Base-by-base conservation (phyloP, 2,888 invertebrate genomes). In the Tenthredo notha region DNA sequence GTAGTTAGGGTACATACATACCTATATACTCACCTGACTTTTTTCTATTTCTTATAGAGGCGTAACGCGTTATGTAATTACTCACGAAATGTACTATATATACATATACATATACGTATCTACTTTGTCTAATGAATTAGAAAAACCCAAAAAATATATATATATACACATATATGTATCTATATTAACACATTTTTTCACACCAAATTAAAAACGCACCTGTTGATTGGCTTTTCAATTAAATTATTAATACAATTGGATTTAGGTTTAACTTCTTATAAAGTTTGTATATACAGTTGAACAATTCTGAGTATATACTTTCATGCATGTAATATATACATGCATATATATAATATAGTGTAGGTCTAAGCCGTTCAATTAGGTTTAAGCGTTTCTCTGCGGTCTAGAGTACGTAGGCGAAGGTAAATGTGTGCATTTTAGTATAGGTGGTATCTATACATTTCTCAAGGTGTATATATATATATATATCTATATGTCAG, bases 381-480 rank as follows among this genome's bases (percentile, higher is more conserved):
- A 80, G 78, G n/a, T 80, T 61, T 37, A 80, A 80, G 78, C 78
- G 78, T 21, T 7, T 80, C 25, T 80, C 37, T 80, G 78, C 61
- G 78, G 78, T 80, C 61, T 80, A 40, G n/a, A 25, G 61, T 61
- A 61, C 58, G 58, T 37, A 78, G 33, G 78, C 78, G 61, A 77
- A 50, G 25, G 54, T 77, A 77, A 77, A 29, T 18, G 25, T 33
- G 77, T 77, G 50, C 12, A 75, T 29, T 50, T 15, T 50, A 29
- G 21, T 29, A 75, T 50, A 75, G 74, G 43, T 33, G 33, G 33
- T 33, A 33, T 4, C 33, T 33, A 33, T 21, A 21, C 25, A 40
- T 40, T 75, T 25, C 29, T 75, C 37, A 50, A 29, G 47, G 47
- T 29, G 75, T 50, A 50, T 40, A 21, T 33, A 33, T 33, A 4